Conservation (phyloP, 2,797 vertebrate genomes). For the Enteromius trimaculatus region DNA sequence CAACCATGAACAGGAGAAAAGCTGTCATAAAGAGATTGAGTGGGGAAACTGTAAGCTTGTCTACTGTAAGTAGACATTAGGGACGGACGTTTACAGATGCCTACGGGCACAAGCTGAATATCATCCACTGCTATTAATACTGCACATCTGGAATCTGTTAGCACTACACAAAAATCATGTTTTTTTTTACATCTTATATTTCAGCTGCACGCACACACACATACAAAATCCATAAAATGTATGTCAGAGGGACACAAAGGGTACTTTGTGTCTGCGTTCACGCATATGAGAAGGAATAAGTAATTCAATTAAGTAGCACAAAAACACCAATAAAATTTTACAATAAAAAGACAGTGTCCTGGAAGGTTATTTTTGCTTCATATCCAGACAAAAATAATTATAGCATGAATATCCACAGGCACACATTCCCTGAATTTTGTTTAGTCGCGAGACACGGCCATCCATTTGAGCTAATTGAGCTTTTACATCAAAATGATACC, state of each 20-base stretch:
- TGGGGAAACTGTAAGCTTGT: slow-evolving; percentile 6
- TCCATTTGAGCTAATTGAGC: not conserved
- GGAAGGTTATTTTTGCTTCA: slow-evolving; percentile 23
- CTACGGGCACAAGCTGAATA: slow-evolving; percentile 14
- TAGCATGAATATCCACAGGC: slow-evolving; percentile 2
- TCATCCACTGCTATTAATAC: slow-evolving; percentile 7
- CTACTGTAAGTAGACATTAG: slow-evolving; percentile 18
- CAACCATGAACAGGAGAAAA: slow-evolving; percentile 18
- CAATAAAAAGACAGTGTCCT: not conserved
- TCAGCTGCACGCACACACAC: not conserved
- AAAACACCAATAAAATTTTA: slow-evolving; percentile 20
- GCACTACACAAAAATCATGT: not conserved
- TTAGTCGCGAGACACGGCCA: not conserved
- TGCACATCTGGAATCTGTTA: slow-evolving; percentile 10
- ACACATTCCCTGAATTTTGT: slow-evolving; percentile 8
- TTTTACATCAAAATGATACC: not conserved
- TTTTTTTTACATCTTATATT: slow-evolving; percentile 17
- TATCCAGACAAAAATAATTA: slow-evolving; percentile 5
- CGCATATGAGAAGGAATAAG: slow-evolving; percentile 6
- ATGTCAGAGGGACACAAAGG: too few species aligned
- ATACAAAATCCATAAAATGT: not conserved
- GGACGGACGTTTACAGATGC: not conserved
- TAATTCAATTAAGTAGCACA: slow-evolving; percentile 33
- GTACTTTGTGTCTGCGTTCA: slow-evolving; percentile 13
- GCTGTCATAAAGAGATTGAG: slow-evolving; percentile 8